These are phyloP conservation scores for Heliconius ismenius DNA, from an alignment of 2,888 invertebrate genomes.

Conservation along the genomic window DNA sequence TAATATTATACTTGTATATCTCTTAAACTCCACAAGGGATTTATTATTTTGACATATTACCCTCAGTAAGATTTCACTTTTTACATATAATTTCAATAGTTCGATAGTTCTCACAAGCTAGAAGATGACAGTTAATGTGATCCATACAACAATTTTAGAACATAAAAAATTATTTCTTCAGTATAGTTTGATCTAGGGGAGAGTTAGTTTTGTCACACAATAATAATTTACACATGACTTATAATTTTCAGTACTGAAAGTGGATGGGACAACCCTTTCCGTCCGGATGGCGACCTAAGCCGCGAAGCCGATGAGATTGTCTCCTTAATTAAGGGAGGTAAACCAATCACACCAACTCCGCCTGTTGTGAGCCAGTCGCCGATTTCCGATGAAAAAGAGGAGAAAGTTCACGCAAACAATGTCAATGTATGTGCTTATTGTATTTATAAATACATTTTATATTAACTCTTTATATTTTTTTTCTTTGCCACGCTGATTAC, in stretches of 20 bases:
- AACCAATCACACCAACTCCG: constrained; percentile 90
- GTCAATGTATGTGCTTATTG: constrained; percentile 60
- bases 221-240: neutral
- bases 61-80: no score
- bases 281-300: constrained; percentile 96
- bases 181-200: neutral
- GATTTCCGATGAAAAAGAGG: constrained; percentile 75
- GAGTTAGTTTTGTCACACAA: neutral
- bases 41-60: no score
- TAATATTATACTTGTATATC: no score
- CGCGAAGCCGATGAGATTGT: constrained; percentile 98
- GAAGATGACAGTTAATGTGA: no score
- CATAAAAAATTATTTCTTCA: neutral
- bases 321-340: constrained; percentile 94
- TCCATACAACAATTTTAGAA: no score
- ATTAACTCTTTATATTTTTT: neutral
- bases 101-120: no score
- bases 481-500: no score
- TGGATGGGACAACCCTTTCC: constrained; percentile 98
- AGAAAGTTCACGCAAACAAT: constrained; percentile 69
- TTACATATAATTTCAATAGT: no score
- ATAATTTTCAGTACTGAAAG: constrained; percentile 91
- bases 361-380: constrained; percentile 81
- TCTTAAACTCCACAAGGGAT: no score
- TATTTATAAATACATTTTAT: neutral